Base-by-base conservation (phyloP, 2,797 vertebrate species). In the Lacerta viridis region DNA sequence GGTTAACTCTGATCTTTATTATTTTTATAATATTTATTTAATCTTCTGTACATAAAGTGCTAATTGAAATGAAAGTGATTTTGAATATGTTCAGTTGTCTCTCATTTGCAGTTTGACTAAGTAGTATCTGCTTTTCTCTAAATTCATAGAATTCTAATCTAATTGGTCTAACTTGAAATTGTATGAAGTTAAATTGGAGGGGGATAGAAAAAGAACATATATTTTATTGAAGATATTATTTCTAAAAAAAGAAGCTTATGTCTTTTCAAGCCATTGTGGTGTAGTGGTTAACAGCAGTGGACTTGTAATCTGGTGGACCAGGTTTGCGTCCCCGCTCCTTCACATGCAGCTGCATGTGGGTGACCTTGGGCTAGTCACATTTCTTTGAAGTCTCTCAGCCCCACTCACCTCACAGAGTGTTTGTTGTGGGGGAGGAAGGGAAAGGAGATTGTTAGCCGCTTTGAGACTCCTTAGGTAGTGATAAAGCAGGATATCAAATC, bases 21-120 rank as follows among this genome's bases (percentile, higher is more conserved):
- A 59, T n/a, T 33, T 79, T 66, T 39, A 29, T 27, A 69, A 71
- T 83, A 61, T 89, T 94, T 92, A 76, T 50, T 89, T n/a, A 61
- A 10, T 46, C 87, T 91, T 92, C 27, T 91, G n/a, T 68, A 64
- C 88, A 89, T 87, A 59, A 33, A 91, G 84, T 79, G 68, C 33
- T 0, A 84, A 0, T 88, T 89, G 46, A 3, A 77, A 4, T 76
- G 89, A 77, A 89, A 39, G 71, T 93, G 6, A 5, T 61, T 84
- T 91, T 61, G 9, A 74, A 74, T 74, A 13, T 43, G n/a, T 3
- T 29, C 6, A 43, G 9, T 61, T 36, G 20, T 61, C 71, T 84
- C 61, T 85, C 90, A 90, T 90, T 85, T 90, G 88, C 88, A 68
- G 18, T 75, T 80, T 84, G 18, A 11, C 1, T 88, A 86, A 15